Conservation (phyloP, 2,888 invertebrate genomes). For the Baronia brevicornis region DNA sequence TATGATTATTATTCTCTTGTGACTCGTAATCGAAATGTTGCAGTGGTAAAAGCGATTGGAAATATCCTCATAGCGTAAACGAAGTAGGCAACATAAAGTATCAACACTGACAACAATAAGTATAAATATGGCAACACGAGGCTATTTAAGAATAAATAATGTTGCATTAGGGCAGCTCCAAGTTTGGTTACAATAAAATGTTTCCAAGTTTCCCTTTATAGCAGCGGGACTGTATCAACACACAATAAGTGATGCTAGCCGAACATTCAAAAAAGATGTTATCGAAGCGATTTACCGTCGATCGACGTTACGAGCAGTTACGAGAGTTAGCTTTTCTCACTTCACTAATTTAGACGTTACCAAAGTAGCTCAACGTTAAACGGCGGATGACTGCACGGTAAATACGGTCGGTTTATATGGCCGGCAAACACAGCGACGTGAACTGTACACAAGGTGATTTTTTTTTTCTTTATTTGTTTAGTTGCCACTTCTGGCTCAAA, state of each 20-base stretch:
- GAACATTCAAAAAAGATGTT: constrained; percentile 59
- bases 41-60: constrained; percentile 5
- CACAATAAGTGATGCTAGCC: constrained; percentile 57
- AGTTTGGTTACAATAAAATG: constrained; percentile 52
- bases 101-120: constrained; percentile 38
- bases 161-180: constrained; percentile 45
- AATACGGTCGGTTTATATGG: constrained; percentile 67
- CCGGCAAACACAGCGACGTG: constrained; percentile 67
- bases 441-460: constrained; percentile 71
- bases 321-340: constrained; percentile 71
- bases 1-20: too few species aligned
- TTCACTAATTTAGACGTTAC: constrained; percentile 71
- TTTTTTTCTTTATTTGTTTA: constrained; percentile 68
- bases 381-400: constrained; percentile 65
- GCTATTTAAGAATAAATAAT: constrained; percentile 45
- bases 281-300: constrained; percentile 64
- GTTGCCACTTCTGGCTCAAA: constrained; percentile 60
- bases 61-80: constrained; percentile 28
- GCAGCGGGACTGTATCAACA: constrained; percentile 50
- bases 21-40: too few species aligned
- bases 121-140: constrained; percentile 46
- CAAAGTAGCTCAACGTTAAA: constrained; percentile 69
- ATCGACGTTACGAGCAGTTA: constrained; percentile 63
- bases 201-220: constrained; percentile 52
- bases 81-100: constrained; percentile 38